These are phyloP conservation scores for Drosophila anomelani DNA, from an alignment of 2,888 invertebrate genomes.

Conservation along the genomic window DNA sequence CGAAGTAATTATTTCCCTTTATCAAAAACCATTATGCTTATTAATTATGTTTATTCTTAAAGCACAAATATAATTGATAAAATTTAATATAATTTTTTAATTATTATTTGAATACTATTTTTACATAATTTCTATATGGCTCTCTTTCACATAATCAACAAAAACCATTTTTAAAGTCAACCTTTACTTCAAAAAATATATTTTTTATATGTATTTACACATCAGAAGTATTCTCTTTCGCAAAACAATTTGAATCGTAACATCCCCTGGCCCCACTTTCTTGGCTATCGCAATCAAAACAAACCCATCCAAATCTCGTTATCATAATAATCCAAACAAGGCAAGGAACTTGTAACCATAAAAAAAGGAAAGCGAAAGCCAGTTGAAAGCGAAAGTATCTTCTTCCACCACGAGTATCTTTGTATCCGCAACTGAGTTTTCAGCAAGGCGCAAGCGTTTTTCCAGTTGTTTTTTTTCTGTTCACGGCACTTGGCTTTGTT, in stretches of 20 bases:
- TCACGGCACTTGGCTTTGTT: conserved; percentile 62
- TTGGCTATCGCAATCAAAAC: conserved; percentile 34
- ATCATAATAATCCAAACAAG: conserved; percentile 31
- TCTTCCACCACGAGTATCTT: conserved; percentile 36
- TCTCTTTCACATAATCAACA: neutral
- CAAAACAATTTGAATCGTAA: neutral
- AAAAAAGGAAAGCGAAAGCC: conserved; percentile 56
- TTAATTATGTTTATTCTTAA: too few relatives aligned
- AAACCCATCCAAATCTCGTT: conserved; percentile 32
- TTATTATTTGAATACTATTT: neutral
- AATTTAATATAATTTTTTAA: too few relatives aligned
- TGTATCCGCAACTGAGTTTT: conserved; percentile 40
- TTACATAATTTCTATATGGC: neutral
- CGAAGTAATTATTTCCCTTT: neutral
- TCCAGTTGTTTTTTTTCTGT: conserved; percentile 48
- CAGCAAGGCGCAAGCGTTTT: conserved; percentile 60
- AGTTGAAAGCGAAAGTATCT: conserved; percentile 69
- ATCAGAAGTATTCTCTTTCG: neutral
- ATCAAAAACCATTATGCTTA: too few relatives aligned
- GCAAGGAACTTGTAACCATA: conserved; percentile 17
- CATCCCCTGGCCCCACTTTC: neutral
- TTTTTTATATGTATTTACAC: neutral
- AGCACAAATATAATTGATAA: too few relatives aligned
- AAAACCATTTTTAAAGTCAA: neutral
- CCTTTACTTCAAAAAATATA: neutral